Conservation (phyloP, 2,113 vertebrate genomes). For the Nestor notabilis region DNA sequence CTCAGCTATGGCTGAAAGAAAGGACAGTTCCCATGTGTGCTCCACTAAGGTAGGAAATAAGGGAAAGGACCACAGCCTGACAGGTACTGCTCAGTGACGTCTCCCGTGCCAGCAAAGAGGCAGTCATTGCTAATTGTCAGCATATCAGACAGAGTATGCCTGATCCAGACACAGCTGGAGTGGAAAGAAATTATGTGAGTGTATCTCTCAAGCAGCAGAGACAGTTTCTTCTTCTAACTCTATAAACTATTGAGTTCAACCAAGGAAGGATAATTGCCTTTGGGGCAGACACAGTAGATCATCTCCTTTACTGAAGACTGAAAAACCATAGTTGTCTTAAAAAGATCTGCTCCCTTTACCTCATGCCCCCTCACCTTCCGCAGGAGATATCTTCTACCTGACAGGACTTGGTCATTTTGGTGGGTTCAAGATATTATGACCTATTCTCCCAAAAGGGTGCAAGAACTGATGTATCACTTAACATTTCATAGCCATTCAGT, state of each 20-base stretch:
- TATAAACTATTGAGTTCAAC: neutral
- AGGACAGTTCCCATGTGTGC: rapidly evolving
- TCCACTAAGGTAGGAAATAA: neutral
- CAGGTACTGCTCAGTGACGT: neutral
- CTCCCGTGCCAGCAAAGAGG: rapidly evolving
- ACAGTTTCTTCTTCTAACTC: neutral
- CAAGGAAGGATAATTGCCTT: neutral
- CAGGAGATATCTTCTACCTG: neutral
- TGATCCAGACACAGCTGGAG: neutral
- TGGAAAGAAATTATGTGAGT: neutral
- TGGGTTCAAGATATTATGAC: neutral
- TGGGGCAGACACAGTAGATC: neutral
- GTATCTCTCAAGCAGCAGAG: neutral
- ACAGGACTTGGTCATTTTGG: neutral
- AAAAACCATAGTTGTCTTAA: neutral
- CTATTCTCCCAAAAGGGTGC: neutral
- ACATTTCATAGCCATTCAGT: neutral
- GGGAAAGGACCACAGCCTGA: neutral
- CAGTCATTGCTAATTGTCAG: neutral
- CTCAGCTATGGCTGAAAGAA: neutral
- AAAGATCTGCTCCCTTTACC: neutral
- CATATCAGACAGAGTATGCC: neutral
- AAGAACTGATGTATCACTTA: neutral
- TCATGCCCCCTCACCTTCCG: neutral
- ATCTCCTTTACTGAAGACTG: neutral